Evolutionary conservation across 2,888 invertebrate species (phyloP).

Genomic region (Eupithecia exiguata): DNA sequence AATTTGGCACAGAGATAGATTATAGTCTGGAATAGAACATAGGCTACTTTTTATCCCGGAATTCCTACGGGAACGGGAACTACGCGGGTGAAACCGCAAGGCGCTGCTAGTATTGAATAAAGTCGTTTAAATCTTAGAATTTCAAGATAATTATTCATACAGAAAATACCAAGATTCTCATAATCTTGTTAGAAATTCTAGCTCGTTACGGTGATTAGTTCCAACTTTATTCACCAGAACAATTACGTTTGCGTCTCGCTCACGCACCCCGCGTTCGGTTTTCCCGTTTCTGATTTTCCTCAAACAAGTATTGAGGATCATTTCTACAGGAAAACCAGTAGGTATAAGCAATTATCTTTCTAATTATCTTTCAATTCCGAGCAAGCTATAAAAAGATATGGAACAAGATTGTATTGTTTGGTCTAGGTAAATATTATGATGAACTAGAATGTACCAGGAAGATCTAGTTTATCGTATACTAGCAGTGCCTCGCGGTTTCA

Average conservation of each 20-base stretch:
- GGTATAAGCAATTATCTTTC: not conserved
- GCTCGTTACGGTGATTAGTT: not conserved
- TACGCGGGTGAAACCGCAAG: too few relatives aligned
- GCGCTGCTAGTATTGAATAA: too few relatives aligned
- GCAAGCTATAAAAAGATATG: not conserved
- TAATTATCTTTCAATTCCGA: not conserved
- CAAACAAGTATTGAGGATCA: slow-evolving; percentile 13
- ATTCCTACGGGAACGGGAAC: too few relatives aligned
- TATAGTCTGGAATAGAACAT: too few relatives aligned
- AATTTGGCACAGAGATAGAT: too few relatives aligned
- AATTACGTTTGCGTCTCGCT: not conserved
- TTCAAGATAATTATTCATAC: not conserved
- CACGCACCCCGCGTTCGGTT: slow-evolving; percentile 2
- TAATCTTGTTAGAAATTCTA: not conserved
- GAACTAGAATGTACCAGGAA: not conserved
- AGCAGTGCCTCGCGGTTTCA: too few relatives aligned
- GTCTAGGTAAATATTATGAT: not conserved
- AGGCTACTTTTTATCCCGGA: too few relatives aligned
- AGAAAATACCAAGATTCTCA: not conserved
- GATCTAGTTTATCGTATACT: not conserved
- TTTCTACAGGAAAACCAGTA: slow-evolving; percentile 5
- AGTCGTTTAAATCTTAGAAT: not conserved
- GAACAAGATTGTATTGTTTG: not conserved
- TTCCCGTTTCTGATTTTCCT: slow-evolving; percentile 5
- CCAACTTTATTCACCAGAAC: not conserved